phyloP scores from a whole-genome alignment of 92 coral and sea anemone genomes.

The Nematostella vectensis region DNA sequence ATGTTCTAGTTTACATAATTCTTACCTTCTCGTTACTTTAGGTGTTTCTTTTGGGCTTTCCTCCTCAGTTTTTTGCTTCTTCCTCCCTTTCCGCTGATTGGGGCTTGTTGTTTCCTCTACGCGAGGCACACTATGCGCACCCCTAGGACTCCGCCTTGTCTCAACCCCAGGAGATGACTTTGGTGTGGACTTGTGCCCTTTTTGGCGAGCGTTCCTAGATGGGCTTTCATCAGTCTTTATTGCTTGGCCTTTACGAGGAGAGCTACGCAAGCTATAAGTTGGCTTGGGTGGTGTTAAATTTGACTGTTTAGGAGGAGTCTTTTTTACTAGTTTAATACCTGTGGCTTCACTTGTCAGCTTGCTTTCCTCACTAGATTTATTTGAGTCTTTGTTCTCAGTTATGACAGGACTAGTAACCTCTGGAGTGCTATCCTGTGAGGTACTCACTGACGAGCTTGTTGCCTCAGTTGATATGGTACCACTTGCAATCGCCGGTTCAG shows the following conservation, averaged over 20 bases:
- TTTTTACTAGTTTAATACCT: neutral
- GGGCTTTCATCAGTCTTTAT: conserved; percentile 24
- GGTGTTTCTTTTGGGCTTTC: neutral
- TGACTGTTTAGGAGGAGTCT: neutral
- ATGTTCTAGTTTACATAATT: too few relatives aligned
- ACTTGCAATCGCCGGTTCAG: conserved; percentile 5
- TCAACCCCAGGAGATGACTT: conserved; percentile 6
- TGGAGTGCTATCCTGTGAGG: neutral
- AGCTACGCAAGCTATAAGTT: conserved; percentile 22
- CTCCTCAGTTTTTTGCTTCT: conserved; percentile 1
- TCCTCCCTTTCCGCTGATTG: neutral
- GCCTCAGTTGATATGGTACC: too few relatives aligned
- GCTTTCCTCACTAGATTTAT: neutral
- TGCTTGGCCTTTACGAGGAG: conserved; percentile 30
- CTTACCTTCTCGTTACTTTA: too few relatives aligned
- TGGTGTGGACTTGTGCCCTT: conserved; percentile 5
- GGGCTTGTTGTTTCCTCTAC: neutral
- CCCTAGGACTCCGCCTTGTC: conserved; percentile 9
- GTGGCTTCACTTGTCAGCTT: neutral
- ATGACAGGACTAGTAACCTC: conserved; percentile 6
- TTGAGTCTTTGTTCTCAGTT: neutral
- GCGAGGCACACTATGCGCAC: conserved; percentile 15
- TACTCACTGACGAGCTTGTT: too few relatives aligned
- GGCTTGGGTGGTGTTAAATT: conserved; percentile 7
- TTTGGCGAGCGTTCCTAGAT: conserved; percentile 8